Conservation (phyloP, 2,797 vertebrate genomes). For the Clarias pachynema region DNA sequence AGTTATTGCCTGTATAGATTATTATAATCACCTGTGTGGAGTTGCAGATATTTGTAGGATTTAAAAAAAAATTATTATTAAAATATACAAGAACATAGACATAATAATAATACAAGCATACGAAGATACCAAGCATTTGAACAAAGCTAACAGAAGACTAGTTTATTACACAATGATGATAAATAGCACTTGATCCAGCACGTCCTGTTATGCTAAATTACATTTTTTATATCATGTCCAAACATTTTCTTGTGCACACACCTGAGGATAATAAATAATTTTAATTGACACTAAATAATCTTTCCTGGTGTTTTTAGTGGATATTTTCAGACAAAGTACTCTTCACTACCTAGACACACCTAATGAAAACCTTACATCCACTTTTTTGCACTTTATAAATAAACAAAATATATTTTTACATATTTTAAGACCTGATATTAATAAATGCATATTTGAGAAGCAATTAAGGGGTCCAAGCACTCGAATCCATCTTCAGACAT, state of each 20-base stretch:
- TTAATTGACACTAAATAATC: too few relatives aligned
- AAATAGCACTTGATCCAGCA: neutral
- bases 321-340: neutral
- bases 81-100: neutral
- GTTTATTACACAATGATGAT: neutral
- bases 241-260: neutral
- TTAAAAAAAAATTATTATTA: neutral
- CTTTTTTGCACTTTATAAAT: neutral
- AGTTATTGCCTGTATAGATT: neutral
- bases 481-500: neutral
- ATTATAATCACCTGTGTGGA: neutral
- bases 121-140: neutral
- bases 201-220: neutral
- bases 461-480: slow-evolving; percentile 9
- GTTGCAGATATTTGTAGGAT: neutral
- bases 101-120: neutral
- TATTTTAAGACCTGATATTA: neutral
- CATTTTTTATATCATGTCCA: neutral
- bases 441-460: neutral
- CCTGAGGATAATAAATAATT: neutral
- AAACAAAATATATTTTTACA: neutral
- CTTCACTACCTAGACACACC: neutral
- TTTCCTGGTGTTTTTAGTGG: too few relatives aligned
- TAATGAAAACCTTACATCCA: neutral
- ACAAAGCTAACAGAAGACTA: neutral